phyloP scores from a whole-genome alignment of 2,797 vertebrate genomes.

The Typhlichthys eigenmanni region DNA sequence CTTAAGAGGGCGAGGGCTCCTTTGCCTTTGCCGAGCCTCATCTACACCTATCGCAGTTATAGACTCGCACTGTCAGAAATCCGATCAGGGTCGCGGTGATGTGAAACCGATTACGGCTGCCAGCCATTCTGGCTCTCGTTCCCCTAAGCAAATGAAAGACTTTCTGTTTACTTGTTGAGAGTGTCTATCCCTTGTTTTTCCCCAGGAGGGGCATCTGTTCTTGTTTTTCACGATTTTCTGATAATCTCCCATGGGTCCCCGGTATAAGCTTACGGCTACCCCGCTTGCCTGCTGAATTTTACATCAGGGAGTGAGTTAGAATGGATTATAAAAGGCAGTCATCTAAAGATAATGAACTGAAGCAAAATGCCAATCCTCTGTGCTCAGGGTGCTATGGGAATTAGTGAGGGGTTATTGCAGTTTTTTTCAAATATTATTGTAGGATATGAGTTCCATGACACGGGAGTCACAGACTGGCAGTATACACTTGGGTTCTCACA shows the following conservation, averaged over 20 bases:
- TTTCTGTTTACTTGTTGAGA: slow-evolving; percentile 63
- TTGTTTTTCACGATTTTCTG: slow-evolving; percentile 73
- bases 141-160: slow-evolving; percentile 38
- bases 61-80: slow-evolving; percentile 33
- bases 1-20: background rate
- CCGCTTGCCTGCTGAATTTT: slow-evolving; percentile 64
- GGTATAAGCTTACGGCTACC: slow-evolving; percentile 57
- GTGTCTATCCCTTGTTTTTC: slow-evolving; percentile 54
- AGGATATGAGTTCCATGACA: slow-evolving; percentile 36
- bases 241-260: slow-evolving; percentile 70
- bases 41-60: slow-evolving; percentile 38
- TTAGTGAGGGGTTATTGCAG: slow-evolving; percentile 56
- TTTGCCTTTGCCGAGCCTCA: slow-evolving; percentile 23
- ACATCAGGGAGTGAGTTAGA: slow-evolving; percentile 61
- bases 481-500: slow-evolving; percentile 29
- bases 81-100: slow-evolving; percentile 28
- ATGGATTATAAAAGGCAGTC: slow-evolving; percentile 74
- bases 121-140: slow-evolving; percentile 27
- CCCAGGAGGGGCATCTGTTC: slow-evolving; percentile 58
- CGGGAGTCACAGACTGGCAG: slow-evolving; percentile 22
- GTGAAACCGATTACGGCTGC: slow-evolving; percentile 20
- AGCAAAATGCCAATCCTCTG: slow-evolving; percentile 69
- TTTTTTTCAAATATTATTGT: slow-evolving; percentile 53
- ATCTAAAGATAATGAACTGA: slow-evolving; percentile 79
- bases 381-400: slow-evolving; percentile 62